A percentile compares a stretch with the other conserved stretches of the same genome.
Evolutionary conservation across 2,888 invertebrate species (phyloP).

Genomic region (Oithona nana): DNA sequence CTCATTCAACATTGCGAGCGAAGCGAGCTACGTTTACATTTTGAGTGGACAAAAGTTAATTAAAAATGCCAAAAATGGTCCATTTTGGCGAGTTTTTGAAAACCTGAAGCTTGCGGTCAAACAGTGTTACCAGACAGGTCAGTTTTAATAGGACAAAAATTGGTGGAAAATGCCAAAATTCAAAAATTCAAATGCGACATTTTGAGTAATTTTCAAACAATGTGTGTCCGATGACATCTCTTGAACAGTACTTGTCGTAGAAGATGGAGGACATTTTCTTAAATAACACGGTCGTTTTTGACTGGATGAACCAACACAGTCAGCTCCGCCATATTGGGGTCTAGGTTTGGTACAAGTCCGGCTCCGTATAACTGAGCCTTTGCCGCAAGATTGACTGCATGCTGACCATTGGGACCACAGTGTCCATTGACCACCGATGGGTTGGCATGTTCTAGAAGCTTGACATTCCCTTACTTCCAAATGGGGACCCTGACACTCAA

Average conservation of each 20-base stretch:
- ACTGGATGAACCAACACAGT: not conserved
- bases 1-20: too few species aligned
- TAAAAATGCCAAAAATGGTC: too few species aligned
- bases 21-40: not conserved
- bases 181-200: too few species aligned
- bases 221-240: too few species aligned
- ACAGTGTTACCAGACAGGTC: too few species aligned
- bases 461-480: not conserved
- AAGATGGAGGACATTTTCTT: too few species aligned
- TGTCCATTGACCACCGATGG: slow-evolving; percentile 6
- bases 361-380: slow-evolving; percentile 1
- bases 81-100: too few species aligned
- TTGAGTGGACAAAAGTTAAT: too few species aligned
- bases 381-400: not conserved
- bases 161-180: too few species aligned
- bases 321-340: slow-evolving; percentile 1
- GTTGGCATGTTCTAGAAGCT: not conserved
- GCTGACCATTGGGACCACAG: slow-evolving; percentile 2
- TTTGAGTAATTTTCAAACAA: too few species aligned
- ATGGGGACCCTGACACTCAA: not conserved
- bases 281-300: slow-evolving; percentile 3
- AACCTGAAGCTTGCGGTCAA: too few species aligned
- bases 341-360: slow-evolving; percentile 2
- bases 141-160: too few species aligned
- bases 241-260: not conserved